Base-by-base conservation (phyloP, 2,797 vertebrate genomes). In the Pseudopleuronectes americanus region DNA sequence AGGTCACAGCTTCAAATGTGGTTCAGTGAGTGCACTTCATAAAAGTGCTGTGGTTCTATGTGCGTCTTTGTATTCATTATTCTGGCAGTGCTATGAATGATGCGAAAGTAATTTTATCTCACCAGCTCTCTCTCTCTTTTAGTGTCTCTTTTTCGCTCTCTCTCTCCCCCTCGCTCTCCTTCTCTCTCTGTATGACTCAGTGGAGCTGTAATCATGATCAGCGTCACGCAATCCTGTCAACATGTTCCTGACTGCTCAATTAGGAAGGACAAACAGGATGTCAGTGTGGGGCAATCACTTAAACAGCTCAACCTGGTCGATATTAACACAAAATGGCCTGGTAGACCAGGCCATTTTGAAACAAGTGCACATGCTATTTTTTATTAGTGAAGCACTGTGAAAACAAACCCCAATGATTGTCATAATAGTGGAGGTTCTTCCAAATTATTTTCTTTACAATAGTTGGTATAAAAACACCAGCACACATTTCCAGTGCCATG, bases 221-320 rank as follows among this genome's bases (percentile, higher is more conserved):
- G 22, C 52, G 3, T 76, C 74, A 74, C 1, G 0, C 51, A 55
- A 6, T 54, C 55, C 67, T 85, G 76, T 80, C 77, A 71, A 66
- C 74, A 56, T 75, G 72, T 81, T 75, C 31, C 72, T 63, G 64
- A 73, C 68, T 65, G 65, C 68, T 82, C 76, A 76, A 64, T 79
- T 79, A 65, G 55, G 58, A 56, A 71, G 53, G 28, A 60, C 57
- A 77, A 84, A 84, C 81, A 80, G 74, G 81, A 86, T 79, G 68
- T 81, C 26, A 3, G 49, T 67, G 45, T 77, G 47, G 24, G 28
- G 71, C 55, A 74, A 66, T 78, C 58, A 45, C 49, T 52, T 45
- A 24, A 53, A 48, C 24, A 24, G 57, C 48, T 74, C 28, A 66
- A 26, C 21, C n/a, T 54, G 55, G 57, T 81, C 66, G 43, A 73